Conservation (phyloP, 1,140 invertebrate species). For the Delia radicum region DNA sequence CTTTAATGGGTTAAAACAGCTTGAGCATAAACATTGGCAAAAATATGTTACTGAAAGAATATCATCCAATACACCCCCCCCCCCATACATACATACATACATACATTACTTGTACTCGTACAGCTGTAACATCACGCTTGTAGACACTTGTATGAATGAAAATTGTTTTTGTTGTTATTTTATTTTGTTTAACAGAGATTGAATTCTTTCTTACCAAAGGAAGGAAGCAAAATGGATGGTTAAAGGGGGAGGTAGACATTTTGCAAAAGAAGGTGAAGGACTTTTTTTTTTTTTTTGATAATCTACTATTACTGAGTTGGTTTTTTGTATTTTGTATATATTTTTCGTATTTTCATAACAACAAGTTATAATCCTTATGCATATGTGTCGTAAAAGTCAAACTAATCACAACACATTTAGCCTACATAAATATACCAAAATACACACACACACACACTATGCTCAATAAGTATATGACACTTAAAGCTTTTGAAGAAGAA, state of each 20-base stretch:
- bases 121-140: slow-evolving; percentile 10
- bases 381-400: slow-evolving; percentile 13
- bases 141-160: slow-evolving; percentile 23
- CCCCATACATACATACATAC: not conserved
- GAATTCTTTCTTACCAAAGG: not conserved
- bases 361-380: slow-evolving; percentile 17
- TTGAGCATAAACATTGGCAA: no score
- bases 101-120: not conserved
- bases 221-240: not conserved
- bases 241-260: not conserved
- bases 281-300: not conserved
- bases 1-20: no score
- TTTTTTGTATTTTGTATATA: not conserved
- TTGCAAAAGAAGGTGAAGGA: not conserved
- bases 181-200: not conserved
- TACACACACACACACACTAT: not conserved
- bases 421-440: not conserved
- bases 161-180: slow-evolving; percentile 3
- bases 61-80: no score
- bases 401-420: slow-evolving; percentile 19
- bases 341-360: slow-evolving; percentile 3
- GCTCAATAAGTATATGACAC: no score
- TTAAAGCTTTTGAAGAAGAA: no score
- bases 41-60: no score
- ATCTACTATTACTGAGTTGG: not conserved